Percentiles rank a stretch among this genome's conserved stretches.
Evolutionary conservation across 2,797 vertebrate genomes (phyloP).

Genomic region (Trematomus bernacchii): DNA sequence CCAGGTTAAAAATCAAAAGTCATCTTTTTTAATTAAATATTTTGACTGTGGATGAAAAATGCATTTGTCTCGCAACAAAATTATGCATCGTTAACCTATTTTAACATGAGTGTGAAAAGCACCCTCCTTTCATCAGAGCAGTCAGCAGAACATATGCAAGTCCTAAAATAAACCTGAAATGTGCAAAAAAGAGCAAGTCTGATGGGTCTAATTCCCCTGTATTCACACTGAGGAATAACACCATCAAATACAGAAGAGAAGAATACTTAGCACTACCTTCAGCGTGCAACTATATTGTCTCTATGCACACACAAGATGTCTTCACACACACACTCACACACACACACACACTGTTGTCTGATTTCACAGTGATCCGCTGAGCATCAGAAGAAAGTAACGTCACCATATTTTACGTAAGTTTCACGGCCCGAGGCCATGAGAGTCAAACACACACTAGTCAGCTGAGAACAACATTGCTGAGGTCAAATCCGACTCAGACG

Average conservation of each 20-base stretch:
- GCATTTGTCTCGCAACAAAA: not conserved
- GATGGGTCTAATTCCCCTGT: not conserved
- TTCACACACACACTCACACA: conserved; percentile 11
- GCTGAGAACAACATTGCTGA: conserved; percentile 70
- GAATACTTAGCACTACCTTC: not conserved
- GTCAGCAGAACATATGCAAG: conserved; percentile 9
- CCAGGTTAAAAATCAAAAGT: not conserved
- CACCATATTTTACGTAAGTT: conserved; percentile 56
- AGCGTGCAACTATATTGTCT: not conserved
- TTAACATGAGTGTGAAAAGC: not conserved
- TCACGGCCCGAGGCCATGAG: conserved; percentile 43
- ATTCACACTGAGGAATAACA: conserved; percentile 2
- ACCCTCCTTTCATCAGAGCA: not conserved
- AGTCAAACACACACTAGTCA: conserved; percentile 67
- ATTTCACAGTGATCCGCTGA: conserved; percentile 24
- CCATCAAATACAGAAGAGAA: not conserved
- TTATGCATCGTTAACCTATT: conserved; percentile 33
- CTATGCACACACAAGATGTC: conserved; percentile 6
- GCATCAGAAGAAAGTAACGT: conserved; percentile 30
- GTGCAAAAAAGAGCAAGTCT: not conserved
- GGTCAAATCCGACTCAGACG: conserved; percentile 76
- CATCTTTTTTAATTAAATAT: not conserved
- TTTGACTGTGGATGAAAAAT: conserved; percentile 29
- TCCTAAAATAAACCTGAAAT: conserved; percentile 1
- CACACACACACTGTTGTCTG: not conserved